A percentile compares a stretch with the other conserved stretches of the same genome.
These are phyloP conservation scores for Tapirus indicus DNA, from an alignment of 2,797 vertebrate genomes.

Conservation along the genomic window DNA sequence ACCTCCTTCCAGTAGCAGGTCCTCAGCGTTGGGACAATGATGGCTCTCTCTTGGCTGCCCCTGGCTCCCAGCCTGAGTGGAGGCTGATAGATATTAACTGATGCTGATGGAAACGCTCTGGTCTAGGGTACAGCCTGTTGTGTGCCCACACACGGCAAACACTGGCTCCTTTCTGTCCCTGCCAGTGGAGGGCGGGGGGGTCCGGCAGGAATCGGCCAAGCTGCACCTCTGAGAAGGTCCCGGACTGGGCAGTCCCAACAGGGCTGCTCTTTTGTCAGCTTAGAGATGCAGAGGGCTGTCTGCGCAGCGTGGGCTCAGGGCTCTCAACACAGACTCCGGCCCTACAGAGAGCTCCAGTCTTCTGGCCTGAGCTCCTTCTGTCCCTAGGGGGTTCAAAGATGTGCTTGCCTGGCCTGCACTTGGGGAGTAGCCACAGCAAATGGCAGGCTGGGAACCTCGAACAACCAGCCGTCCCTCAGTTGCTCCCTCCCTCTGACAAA, in stretches of 20 bases:
- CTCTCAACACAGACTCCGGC: fast-evolving
- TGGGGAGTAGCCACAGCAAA: not conserved
- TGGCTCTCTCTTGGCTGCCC: not conserved
- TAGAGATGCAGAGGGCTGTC: not conserved
- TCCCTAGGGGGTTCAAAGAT: not conserved
- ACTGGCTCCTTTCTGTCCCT: conserved; percentile 72
- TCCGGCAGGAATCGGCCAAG: not conserved
- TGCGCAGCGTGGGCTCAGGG: not conserved
- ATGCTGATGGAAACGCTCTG: not conserved
- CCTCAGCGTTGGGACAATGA: not conserved
- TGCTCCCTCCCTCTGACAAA: not conserved
- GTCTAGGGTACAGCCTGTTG: not conserved
- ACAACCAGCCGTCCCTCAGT: too few relatives aligned
- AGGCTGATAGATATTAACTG: conserved; percentile 14
- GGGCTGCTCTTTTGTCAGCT: not conserved
- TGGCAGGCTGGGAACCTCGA: not conserved
- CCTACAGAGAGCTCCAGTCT: not conserved
- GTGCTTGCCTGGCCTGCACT: not conserved
- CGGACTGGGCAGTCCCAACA: not conserved
- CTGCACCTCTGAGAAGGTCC: not conserved
- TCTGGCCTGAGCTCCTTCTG: not conserved
- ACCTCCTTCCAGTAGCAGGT: not conserved
- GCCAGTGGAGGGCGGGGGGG: not conserved
- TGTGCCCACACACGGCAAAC: conserved; percentile 39
- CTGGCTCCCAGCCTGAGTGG: conserved; percentile 15